A percentile compares a stretch with the other conserved stretches of the same genome.
Evolutionary conservation across 1,140 invertebrate species (phyloP).

Genomic region (Zaprionus davidi): DNA sequence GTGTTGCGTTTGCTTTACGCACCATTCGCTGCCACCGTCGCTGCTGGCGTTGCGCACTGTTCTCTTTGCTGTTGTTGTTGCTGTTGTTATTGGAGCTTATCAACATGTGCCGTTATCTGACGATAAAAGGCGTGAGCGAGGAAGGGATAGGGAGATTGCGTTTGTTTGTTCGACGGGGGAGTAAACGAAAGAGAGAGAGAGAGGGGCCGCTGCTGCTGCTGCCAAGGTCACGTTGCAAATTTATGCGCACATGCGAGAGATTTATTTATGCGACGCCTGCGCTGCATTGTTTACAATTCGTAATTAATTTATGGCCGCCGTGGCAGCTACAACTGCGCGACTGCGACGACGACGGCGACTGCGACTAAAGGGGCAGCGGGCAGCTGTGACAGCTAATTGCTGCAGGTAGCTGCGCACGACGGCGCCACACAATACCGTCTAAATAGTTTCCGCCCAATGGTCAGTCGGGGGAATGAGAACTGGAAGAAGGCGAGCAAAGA

Average conservation of each 20-base stretch:
- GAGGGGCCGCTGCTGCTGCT: conserved; percentile 6
- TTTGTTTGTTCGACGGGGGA: background rate
- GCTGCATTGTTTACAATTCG: conserved; percentile 70
- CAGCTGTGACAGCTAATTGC: conserved; percentile 78
- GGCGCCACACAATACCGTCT: conserved; percentile 80
- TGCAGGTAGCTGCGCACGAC: conserved; percentile 54
- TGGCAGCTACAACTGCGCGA: background rate
- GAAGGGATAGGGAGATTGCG: background rate
- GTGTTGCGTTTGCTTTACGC: conserved; percentile 40
- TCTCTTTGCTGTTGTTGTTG: conserved; percentile 7
- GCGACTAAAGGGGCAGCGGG: conserved; percentile 9
- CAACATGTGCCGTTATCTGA: conserved; percentile 65
- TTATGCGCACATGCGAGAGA: conserved; percentile 71
- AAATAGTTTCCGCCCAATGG: conserved; percentile 81
- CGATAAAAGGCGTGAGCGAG: conserved; percentile 44
- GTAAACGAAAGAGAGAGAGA: conserved; percentile 24
- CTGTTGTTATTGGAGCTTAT: conserved; percentile 47
- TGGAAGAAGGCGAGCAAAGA: background rate
- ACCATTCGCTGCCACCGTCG: conserved; percentile 38
- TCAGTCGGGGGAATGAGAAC: conserved; percentile 46
- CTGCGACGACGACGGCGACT: conserved; percentile 2
- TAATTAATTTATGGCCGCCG: conserved; percentile 70
- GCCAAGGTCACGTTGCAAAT: conserved; percentile 75
- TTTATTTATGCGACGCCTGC: conserved; percentile 71
- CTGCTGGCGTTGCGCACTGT: conserved; percentile 31